Evolutionary conservation across 37 sponge, comb jelly and placozoan genomes (phyloP).

Genomic region (Halichondria panicea): DNA sequence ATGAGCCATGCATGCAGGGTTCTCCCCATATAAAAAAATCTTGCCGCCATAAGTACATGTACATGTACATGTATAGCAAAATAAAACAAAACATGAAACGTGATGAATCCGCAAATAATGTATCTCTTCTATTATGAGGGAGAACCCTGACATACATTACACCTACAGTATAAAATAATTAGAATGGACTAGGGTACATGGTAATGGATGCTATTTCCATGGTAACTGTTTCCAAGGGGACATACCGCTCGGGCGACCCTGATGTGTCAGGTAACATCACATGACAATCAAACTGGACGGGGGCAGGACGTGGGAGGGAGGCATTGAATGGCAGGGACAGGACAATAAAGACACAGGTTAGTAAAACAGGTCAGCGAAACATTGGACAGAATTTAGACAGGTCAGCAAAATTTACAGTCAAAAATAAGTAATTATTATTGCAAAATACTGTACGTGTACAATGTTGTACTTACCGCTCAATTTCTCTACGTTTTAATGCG

Average conservation of each 20-base stretch:
- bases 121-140: too few relatives aligned
- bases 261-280: slow-evolving; percentile 81
- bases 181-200: slow-evolving; percentile 8
- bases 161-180: not conserved
- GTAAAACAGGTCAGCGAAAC: not conserved
- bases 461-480: too few relatives aligned
- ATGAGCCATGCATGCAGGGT: too few relatives aligned
- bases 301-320: slow-evolving; percentile 3
- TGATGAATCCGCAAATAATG: too few relatives aligned
- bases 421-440: not conserved
- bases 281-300: slow-evolving; percentile 81
- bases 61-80: too few relatives aligned
- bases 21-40: too few relatives aligned
- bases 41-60: too few relatives aligned
- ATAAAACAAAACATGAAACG: too few relatives aligned
- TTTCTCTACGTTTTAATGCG: too few relatives aligned
- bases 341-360: slow-evolving; percentile 9
- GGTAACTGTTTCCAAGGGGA: not conserved
- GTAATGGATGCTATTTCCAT: not conserved
- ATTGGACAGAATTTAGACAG: too few relatives aligned
- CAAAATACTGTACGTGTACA: not conserved
- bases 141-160: too few relatives aligned
- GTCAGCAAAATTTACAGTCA: not conserved
- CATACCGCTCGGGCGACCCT: slow-evolving; percentile 89
- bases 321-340: not conserved